phyloP scores from a whole-genome alignment of 2,888 invertebrate species.

The Zygaena filipendulae region DNA sequence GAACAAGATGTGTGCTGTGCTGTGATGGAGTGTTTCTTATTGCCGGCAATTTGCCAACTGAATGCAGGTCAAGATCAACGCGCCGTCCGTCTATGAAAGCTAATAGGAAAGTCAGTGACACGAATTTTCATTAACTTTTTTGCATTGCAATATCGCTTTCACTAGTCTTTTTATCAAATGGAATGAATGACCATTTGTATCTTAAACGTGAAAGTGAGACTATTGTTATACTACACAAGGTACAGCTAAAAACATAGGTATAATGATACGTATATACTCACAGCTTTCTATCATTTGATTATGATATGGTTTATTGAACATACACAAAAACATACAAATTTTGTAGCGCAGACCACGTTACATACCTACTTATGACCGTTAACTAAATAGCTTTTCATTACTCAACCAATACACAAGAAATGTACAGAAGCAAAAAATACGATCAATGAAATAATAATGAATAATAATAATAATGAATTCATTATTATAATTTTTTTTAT shows the following conservation, averaged over 20 bases:
- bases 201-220: conserved; percentile 60
- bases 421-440: too few relatives aligned
- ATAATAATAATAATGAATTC: too few relatives aligned
- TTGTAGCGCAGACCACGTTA: too few relatives aligned
- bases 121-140: conserved; percentile 56
- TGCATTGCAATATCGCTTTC: conserved; percentile 61
- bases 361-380: too few relatives aligned
- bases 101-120: conserved; percentile 59
- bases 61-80: conserved; percentile 42
- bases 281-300: conserved; percentile 27
- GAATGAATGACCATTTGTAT: conserved; percentile 53
- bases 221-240: conserved; percentile 33
- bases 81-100: conserved; percentile 33
- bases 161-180: conserved; percentile 51
- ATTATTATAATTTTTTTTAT: too few relatives aligned
- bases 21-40: too few relatives aligned
- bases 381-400: too few relatives aligned
- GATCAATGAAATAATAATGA: too few relatives aligned
- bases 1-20: too few relatives aligned
- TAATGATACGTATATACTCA: conserved; percentile 36
- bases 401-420: too few relatives aligned
- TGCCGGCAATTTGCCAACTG: conserved; percentile 20
- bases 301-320: not conserved
- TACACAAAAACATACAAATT: too few relatives aligned
- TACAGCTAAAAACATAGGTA: conserved; percentile 31